Conservation (phyloP, 2,888 invertebrate genomes). For the Minunthozetes semirufus region DNA sequence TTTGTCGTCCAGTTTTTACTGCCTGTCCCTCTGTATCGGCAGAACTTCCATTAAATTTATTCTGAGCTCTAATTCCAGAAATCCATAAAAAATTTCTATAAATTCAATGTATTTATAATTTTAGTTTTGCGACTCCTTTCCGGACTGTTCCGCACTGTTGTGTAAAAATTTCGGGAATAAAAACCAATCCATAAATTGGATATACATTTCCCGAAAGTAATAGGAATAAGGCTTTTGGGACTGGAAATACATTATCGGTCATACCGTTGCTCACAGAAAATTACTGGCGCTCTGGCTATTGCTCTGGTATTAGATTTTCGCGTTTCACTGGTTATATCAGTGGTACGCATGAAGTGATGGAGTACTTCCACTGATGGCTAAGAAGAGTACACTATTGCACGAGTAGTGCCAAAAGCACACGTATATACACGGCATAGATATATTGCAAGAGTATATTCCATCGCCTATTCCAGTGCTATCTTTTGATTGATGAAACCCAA, state of each 20-base stretch:
- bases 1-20: background rate
- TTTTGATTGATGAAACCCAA: conserved; percentile 23
- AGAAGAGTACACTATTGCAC: background rate
- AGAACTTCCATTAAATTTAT: conserved; percentile 11
- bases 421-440: too few relatives aligned
- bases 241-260: background rate
- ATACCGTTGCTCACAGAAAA: background rate
- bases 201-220: conserved; percentile 24
- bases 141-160: background rate
- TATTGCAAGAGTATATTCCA: background rate
- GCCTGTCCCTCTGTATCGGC: background rate
- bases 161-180: background rate
- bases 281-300: background rate
- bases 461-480: conserved; percentile 22
- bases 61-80: background rate
- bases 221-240: conserved; percentile 18
- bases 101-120: conserved; percentile 11
- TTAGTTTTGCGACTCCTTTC: background rate
- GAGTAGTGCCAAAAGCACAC: background rate
- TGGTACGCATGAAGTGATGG: conserved; percentile 6
- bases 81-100: background rate
- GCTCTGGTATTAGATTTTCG: conserved; percentile 20
- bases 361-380: background rate
- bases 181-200: background rate
- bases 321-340: conserved; percentile 23